These are phyloP conservation scores for Eleginops maclovinus DNA, from an alignment of 2,113 vertebrate species.

Conservation along the genomic window DNA sequence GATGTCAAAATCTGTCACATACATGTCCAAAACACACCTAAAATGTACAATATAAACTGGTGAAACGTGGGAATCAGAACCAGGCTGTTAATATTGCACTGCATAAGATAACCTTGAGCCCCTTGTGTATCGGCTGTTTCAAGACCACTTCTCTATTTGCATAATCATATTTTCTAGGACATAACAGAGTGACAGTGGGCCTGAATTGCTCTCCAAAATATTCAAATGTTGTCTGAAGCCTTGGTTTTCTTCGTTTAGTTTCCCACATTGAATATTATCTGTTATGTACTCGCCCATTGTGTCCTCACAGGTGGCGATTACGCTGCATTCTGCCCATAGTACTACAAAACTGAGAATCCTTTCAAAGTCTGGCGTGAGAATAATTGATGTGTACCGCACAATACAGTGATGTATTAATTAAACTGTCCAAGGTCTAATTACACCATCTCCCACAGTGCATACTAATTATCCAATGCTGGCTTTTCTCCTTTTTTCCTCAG, in stretches of 20 bases:
- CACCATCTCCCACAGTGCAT: conserved; percentile 20
- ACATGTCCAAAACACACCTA: too few relatives aligned
- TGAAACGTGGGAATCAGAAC: not conserved
- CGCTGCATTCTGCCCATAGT: not conserved
- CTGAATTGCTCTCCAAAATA: not conserved
- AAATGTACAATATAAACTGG: too few relatives aligned
- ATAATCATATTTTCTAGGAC: not conserved
- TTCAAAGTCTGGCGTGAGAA: conserved; percentile 9
- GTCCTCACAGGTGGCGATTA: not conserved
- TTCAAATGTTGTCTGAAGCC: not conserved
- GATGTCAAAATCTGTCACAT: too few relatives aligned
- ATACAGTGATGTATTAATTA: conserved; percentile 43
- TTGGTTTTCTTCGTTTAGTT: not conserved
- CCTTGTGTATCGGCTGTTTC: not conserved
- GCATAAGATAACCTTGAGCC: not conserved
- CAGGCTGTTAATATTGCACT: not conserved
- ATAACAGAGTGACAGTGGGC: too few relatives aligned
- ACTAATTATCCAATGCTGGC: conserved; percentile 35
- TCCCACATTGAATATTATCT: not conserved
- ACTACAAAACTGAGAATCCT: not conserved
- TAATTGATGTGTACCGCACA: conserved; percentile 28
- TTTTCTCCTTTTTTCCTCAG: conserved; percentile 10
- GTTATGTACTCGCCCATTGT: not conserved
- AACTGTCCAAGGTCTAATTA: conserved; percentile 48
- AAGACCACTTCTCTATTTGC: not conserved